Base-by-base conservation (phyloP, 2,113 vertebrate genomes). In the Pica pica region DNA sequence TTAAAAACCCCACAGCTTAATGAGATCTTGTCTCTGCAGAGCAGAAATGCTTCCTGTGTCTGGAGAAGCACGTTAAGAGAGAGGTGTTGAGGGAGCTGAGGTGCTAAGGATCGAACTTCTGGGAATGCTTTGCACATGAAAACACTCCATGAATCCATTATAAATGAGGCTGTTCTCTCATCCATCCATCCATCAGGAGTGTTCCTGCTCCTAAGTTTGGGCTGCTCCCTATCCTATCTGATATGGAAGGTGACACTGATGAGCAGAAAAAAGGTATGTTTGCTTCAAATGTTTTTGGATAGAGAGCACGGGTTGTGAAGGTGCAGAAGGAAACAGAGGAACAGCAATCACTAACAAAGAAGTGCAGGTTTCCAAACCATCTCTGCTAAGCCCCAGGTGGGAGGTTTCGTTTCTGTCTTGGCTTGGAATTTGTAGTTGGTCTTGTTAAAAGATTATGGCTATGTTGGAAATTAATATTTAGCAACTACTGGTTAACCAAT, bases 351-450 rank as follows among this genome's bases (percentile, higher is more conserved):
- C 7, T 50, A 13, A 21, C 35, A 21, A 69, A 57, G 44, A 65
- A 56, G 21, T 3, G 3, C 17, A 50, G n/a, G 28, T 61, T 95
- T 57, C 47, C 28, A 63, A 87, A 35, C 47, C 4, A 11, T 37
- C 26, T 63, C 24, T 35, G n/a, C 46, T 52, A 27, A 61, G 42
- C 24, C 19, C 11, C 0, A 0, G 3, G 14, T 22, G 11, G 27
- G 57, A 86, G 22, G 23, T 22, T 53, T 33, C n/a, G 16, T 39
- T 91, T 64, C 46, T 69, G 9, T 18, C 41, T 55, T 8, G 0
- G 5, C 22, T 64, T 49, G 30, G 24, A 71, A 80, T 42, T 37
- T 2, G 4, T 24, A 47, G 24, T 27, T 70, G 69, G 41, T 60
- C 78, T 46, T 28, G 24, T 67, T 39, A 35, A 41, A 80, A 78